Evolutionary conservation across 1,140 invertebrate species (phyloP), one percentile per base, ranked within the genome.

Genomic region (Scaptomyza graminum): DNA sequence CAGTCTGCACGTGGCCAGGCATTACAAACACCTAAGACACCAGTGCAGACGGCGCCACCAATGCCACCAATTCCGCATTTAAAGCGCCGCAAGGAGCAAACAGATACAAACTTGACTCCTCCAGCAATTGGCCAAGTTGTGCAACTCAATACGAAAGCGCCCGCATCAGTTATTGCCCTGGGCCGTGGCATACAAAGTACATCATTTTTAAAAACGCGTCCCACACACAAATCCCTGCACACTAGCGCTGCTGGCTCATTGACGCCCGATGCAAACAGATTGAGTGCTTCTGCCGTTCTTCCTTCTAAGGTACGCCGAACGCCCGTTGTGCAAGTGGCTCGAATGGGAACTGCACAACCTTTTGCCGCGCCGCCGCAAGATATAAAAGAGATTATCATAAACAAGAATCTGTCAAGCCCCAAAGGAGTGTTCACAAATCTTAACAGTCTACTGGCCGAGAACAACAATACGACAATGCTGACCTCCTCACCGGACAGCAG

Each of bases 391-490:
- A 91, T 91, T 71, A 57, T 90, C 5, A 91, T 91, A 0, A 91
- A 91, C 50, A 91, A 91, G 56, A 87, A 87, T 37, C 55, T 76
- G 51, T 51, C 79, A 3, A 91, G 90, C 44, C 90, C 90, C 0
- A 91, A 91, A 49, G 88, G 90, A 9, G 81, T 91, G 13, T 91
- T 91, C 2, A 91, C 90, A 13, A 90, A 91, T 79, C 56, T 91
- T 2, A 90, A 76, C 28, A 85, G 76, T 46, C 52, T 91, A 22
- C 34, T 91, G 49, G 72, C 65, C 9, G 83, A 87, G 0, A 77
- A 51, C 41, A 74, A 52, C 5, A 64, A 63, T 37, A 44, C 28
- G 18, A 76, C 34, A 54, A 50, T 22, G 28, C 54, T 12, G 13
- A 64, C 47, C 43, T 39, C 68, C 1, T 65, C 74, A 6, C 51